Conservation (phyloP, 2,797 vertebrate genomes). For the Chelon labrosus region DNA sequence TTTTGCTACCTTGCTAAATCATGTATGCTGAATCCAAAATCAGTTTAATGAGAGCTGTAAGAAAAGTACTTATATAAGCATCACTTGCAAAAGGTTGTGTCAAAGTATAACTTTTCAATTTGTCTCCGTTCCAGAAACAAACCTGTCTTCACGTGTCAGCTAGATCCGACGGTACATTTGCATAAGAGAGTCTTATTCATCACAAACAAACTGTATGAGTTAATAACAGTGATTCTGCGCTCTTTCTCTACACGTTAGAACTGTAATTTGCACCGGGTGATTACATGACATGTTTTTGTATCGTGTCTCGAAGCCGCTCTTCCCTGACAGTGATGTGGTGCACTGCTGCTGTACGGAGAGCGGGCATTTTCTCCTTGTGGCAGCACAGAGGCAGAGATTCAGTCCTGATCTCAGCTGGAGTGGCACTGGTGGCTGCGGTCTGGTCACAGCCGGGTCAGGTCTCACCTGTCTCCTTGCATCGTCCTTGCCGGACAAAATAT, state of each 20-base stretch:
- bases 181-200: slow-evolving; percentile 31
- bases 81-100: slow-evolving; percentile 28
- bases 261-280: slow-evolving; percentile 55
- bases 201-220: slow-evolving; percentile 36
- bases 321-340: slow-evolving; percentile 47
- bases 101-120: slow-evolving; percentile 27
- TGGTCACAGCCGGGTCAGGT: slow-evolving; percentile 61
- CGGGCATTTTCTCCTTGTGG: slow-evolving; percentile 48
- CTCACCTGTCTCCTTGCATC: slow-evolving; percentile 71
- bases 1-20: background rate
- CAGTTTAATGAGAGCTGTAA: slow-evolving; percentile 4
- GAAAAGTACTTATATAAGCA: slow-evolving; percentile 18
- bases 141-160: slow-evolving; percentile 27
- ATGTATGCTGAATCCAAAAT: slow-evolving; percentile 12
- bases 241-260: slow-evolving; percentile 28
- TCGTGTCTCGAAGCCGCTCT: slow-evolving; percentile 31
- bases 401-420: slow-evolving; percentile 52
- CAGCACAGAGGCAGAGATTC: slow-evolving; percentile 33
- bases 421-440: slow-evolving; percentile 23
- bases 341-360: slow-evolving; percentile 21
- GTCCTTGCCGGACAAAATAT: slow-evolving; percentile 49
- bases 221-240: slow-evolving; percentile 56
- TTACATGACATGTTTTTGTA: slow-evolving; percentile 57
- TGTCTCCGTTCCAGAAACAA: slow-evolving; percentile 30
- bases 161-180: slow-evolving; percentile 24